These are phyloP conservation scores for Peromyscus maniculatus DNA, from an alignment of 2,113 vertebrate genomes.

Conservation along the genomic window DNA sequence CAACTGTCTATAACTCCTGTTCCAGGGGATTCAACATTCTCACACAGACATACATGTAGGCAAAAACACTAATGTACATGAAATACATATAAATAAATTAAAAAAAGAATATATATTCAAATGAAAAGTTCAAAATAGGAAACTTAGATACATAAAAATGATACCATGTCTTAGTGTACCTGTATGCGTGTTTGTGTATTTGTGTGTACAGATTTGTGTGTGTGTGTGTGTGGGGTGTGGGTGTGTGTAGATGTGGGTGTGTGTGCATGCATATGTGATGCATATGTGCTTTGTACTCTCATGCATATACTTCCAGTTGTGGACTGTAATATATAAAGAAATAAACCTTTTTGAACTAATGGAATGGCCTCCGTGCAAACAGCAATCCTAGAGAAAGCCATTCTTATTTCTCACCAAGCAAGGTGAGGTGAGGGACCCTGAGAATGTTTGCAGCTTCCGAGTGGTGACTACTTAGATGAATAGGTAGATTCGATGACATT, in stretches of 20 bases:
- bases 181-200: background rate
- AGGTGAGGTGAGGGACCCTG: constrained; percentile 28
- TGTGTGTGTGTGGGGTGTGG: too few relatives aligned
- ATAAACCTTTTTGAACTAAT: background rate
- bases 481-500: constrained; percentile 61
- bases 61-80: too few relatives aligned
- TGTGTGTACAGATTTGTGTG: background rate
- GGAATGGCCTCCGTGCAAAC: background rate
- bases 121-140: background rate
- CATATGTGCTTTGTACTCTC: background rate
- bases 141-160: background rate
- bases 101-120: too few relatives aligned
- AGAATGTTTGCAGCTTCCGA: constrained; percentile 74
- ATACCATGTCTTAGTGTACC: background rate
- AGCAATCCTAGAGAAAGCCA: constrained; percentile 45
- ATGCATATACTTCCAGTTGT: background rate
- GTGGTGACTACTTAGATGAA: constrained; percentile 75
- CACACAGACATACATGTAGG: too few relatives aligned
- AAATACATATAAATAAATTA: too few relatives aligned
- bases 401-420: constrained; percentile 28
- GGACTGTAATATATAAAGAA: background rate
- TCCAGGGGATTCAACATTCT: too few relatives aligned
- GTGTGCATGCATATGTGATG: background rate
- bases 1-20: too few relatives aligned
- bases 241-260: background rate